A percentile compares a stretch with the other conserved stretches of the same genome.
These are phyloP conservation scores for Trogon melanurus DNA, from an alignment of 2,113 vertebrate species.

Conservation along the genomic window DNA sequence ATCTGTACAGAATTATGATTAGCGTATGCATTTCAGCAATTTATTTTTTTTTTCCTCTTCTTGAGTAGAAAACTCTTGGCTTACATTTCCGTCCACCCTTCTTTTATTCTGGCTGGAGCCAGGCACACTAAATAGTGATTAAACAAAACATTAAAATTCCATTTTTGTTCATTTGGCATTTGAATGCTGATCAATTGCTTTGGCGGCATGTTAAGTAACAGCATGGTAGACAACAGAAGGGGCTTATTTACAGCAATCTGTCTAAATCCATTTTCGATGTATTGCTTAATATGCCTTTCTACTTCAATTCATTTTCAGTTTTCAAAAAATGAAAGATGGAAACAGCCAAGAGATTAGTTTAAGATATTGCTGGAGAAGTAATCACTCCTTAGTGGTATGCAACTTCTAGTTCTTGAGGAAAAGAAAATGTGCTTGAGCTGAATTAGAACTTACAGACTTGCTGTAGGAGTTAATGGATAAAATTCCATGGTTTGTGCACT, in stretches of 20 bases:
- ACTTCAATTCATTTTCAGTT: constrained; percentile 55
- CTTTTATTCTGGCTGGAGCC: constrained; percentile 34
- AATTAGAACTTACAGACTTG: background rate
- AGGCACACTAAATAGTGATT: constrained; percentile 66
- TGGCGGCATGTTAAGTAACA: constrained; percentile 52
- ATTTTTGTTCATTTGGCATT: constrained; percentile 61
- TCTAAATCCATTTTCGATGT: constrained; percentile 65
- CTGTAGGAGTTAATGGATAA: constrained; percentile 5
- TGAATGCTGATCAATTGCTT: constrained; percentile 59
- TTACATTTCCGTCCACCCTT: background rate
- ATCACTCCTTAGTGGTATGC: constrained; percentile 40
- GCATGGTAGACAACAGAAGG: constrained; percentile 58
- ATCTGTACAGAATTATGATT: background rate
- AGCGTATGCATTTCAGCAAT: background rate
- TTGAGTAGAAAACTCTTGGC: background rate
- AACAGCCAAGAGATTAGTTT: constrained; percentile 22
- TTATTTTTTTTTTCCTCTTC: background rate
- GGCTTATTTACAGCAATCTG: constrained; percentile 66
- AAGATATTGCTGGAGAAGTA: constrained; percentile 47
- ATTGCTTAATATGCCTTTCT: constrained; percentile 67
- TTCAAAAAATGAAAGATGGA: constrained; percentile 45
- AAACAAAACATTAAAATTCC: constrained; percentile 76
- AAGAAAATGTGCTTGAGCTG: constrained; percentile 35
- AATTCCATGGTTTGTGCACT: background rate
- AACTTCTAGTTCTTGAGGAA: constrained; percentile 35